Evolutionary conservation across 2,888 invertebrate genomes (phyloP).

Genomic region (Himalopsyche kuldschensis): DNA sequence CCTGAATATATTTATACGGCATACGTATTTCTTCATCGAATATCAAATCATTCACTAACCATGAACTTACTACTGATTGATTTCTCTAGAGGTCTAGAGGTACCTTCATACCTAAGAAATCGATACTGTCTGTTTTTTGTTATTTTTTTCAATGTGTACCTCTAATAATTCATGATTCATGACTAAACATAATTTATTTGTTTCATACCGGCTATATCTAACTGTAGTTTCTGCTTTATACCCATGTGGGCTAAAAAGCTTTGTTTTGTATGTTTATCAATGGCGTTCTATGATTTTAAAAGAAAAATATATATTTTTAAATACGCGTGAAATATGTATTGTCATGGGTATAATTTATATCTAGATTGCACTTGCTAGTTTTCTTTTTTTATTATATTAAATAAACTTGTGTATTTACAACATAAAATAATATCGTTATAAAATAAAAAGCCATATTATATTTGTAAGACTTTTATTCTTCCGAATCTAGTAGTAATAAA

Average conservation of each 20-base stretch:
- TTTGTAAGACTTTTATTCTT: too few relatives aligned
- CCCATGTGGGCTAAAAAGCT: neutral
- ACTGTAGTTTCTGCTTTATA: neutral
- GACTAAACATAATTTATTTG: neutral
- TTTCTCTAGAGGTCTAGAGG: neutral
- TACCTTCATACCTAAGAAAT: neutral
- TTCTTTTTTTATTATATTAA: too few relatives aligned
- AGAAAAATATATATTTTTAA: too few relatives aligned
- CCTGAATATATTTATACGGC: too few relatives aligned
- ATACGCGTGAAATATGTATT: too few relatives aligned
- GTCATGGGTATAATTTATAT: too few relatives aligned
- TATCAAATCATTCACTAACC: neutral
- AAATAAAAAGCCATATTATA: too few relatives aligned
- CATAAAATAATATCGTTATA: too few relatives aligned
- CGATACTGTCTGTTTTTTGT: neutral
- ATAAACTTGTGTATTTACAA: too few relatives aligned
- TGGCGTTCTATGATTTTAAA: neutral
- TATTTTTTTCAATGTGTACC: neutral
- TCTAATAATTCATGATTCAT: neutral
- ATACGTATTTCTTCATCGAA: neutral
- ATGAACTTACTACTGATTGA: neutral
- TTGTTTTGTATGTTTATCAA: neutral
- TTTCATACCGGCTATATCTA: neutral
- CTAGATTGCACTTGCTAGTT: too few relatives aligned
- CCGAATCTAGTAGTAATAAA: too few relatives aligned